phyloP scores from a whole-genome alignment of 2,113 vertebrate species.

The Gasterosteus nipponicus region DNA sequence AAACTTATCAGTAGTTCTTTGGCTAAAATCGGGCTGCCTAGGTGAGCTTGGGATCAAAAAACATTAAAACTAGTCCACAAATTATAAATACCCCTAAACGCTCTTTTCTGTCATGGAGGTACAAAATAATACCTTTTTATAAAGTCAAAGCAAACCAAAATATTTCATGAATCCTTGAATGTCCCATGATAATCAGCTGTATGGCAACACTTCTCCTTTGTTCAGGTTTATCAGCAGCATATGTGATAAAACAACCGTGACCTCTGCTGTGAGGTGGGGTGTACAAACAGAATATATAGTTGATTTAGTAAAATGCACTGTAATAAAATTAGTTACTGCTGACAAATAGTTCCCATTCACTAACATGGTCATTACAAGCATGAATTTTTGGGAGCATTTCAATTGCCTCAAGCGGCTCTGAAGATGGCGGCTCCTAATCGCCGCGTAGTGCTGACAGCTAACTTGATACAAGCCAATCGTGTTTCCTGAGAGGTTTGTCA shows the following conservation, averaged over 20 bases:
- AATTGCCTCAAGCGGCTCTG: not conserved
- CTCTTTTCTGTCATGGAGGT: slow-evolving; percentile 45
- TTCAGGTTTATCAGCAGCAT: no score
- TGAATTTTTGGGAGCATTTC: not conserved
- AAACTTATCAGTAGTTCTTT: no score
- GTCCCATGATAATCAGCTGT: not conserved
- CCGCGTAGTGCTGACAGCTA: not conserved
- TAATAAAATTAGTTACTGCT: not conserved
- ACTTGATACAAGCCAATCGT: no score
- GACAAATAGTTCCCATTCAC: not conserved
- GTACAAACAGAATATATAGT: not conserved
- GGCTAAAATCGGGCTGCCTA: no score
- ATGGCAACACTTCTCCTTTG: not conserved
- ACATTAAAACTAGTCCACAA: no score
- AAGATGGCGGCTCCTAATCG: no score
- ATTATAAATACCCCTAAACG: no score
- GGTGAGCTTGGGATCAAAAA: no score
- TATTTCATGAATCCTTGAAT: not conserved
- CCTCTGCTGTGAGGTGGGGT: not conserved
- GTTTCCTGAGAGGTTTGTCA: no score
- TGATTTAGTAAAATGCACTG: not conserved
- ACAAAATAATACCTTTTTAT: slow-evolving; percentile 27
- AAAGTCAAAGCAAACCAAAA: slow-evolving; percentile 18
- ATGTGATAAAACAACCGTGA: not conserved
- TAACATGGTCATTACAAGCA: not conserved